Percentiles rank a stretch among this genome's conserved stretches.
Evolutionary conservation across 2,888 invertebrate genomes (phyloP).

Genomic region (Athalia rosae): DNA sequence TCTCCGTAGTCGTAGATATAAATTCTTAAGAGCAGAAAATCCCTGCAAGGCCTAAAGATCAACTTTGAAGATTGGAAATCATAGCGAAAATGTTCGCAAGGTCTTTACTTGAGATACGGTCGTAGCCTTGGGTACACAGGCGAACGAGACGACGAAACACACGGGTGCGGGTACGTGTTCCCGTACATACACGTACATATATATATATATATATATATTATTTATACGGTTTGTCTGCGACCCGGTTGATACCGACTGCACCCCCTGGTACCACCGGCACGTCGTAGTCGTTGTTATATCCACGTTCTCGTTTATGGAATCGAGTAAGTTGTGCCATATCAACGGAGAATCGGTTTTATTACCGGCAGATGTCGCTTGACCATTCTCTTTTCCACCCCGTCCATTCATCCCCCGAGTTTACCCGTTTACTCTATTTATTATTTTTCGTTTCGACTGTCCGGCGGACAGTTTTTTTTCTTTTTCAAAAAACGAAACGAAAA

Average conservation of each 20-base stretch:
- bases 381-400: neutral
- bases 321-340: neutral
- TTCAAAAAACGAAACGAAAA: too few relatives aligned
- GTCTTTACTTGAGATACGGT: neutral
- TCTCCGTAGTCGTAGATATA: neutral
- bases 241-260: too few relatives aligned
- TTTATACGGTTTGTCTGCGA: too few relatives aligned
- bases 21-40: neutral
- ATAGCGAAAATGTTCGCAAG: conserved; percentile 24
- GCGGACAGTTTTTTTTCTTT: too few relatives aligned
- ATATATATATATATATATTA: too few relatives aligned
- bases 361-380: neutral
- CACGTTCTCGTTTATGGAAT: conserved; percentile 1
- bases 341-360: neutral
- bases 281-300: too few relatives aligned
- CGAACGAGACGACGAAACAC: neutral
- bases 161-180: too few relatives aligned
- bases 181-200: neutral
- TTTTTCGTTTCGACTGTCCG: too few relatives aligned
- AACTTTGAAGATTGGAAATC: conserved; percentile 31
- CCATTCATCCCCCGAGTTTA: neutral
- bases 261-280: too few relatives aligned
- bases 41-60: conserved; percentile 19
- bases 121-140: neutral
- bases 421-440: too few relatives aligned